phyloP scores from a whole-genome alignment of 64 coral and sea anemone genomes.

The Pocillopora damicornis region DNA sequence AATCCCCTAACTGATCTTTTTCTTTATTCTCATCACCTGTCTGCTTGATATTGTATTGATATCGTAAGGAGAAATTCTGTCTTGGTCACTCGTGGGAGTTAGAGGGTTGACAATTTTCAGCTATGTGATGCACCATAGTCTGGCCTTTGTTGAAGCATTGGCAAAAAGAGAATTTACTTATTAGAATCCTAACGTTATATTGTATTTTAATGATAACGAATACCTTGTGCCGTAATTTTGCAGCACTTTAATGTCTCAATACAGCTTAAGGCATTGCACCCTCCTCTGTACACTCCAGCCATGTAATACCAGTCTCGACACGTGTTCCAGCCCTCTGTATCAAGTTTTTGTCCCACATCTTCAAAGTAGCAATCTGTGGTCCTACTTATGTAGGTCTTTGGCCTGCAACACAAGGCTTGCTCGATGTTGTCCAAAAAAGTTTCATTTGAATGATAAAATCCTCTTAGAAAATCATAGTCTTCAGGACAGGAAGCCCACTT shows the following conservation, averaged over 20 bases:
- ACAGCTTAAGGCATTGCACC: neutral
- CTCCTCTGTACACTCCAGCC: neutral
- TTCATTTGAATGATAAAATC: neutral
- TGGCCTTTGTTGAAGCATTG: no score
- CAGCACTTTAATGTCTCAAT: conserved; percentile 26
- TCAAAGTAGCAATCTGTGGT: neutral
- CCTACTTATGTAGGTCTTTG: neutral
- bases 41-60: no score
- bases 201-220: neutral
- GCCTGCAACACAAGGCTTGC: neutral
- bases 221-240: neutral
- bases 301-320: conserved; percentile 5
- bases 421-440: neutral
- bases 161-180: no score
- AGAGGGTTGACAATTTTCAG: no score
- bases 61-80: no score
- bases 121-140: no score
- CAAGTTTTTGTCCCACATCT: neutral
- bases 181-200: neutral
- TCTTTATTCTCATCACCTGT: no score
- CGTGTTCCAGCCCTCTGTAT: neutral
- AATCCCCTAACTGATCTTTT: no score
- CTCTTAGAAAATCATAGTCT: neutral
- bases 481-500: conserved; percentile 20
- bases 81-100: no score